Percentiles rank a stretch among this genome's conserved stretches.
phyloP scores from a whole-genome alignment of 64 coral and sea anemone genomes.

The Acropora yongei region DNA sequence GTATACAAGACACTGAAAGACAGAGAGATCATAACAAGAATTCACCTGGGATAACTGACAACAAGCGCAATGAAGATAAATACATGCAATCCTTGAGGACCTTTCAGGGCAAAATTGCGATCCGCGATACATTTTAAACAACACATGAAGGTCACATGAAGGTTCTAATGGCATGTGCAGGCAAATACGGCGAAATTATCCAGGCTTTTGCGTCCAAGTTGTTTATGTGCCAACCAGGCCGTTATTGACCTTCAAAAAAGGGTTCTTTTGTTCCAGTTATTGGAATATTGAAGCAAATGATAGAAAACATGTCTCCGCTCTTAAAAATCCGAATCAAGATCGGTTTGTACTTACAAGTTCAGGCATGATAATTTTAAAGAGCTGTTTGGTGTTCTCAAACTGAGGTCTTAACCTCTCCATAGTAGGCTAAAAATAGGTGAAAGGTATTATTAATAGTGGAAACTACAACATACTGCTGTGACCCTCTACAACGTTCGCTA shows the following conservation, averaged over 20 bases:
- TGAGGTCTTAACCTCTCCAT: constrained; percentile 81
- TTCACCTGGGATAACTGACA: neutral
- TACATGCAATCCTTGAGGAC: no score
- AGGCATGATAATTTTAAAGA: constrained; percentile 90
- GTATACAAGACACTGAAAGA: constrained; percentile 87
- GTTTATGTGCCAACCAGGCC: no score
- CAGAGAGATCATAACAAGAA: neutral
- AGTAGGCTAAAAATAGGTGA: constrained; percentile 35
- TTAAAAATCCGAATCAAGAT: neutral
- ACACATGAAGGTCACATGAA: neutral
- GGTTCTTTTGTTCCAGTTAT: no score
- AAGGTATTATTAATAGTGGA: neutral
- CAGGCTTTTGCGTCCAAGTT: no score
- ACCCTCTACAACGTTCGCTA: neutral
- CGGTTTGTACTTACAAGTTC: constrained; percentile 77
- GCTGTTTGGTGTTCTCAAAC: constrained; percentile 84
- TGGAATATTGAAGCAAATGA: no score
- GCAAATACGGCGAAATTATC: no score
- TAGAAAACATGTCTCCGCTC: no score
- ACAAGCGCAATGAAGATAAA: neutral
- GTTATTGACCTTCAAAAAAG: no score
- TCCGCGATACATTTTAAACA: neutral
- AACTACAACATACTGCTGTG: neutral
- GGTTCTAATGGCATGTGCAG: neutral
- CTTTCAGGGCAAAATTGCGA: no score